Evolutionary conservation across 30 jellyfish, hydroid and myxozoan genomes (phyloP).

Genomic region (Aurelia sp.): DNA sequence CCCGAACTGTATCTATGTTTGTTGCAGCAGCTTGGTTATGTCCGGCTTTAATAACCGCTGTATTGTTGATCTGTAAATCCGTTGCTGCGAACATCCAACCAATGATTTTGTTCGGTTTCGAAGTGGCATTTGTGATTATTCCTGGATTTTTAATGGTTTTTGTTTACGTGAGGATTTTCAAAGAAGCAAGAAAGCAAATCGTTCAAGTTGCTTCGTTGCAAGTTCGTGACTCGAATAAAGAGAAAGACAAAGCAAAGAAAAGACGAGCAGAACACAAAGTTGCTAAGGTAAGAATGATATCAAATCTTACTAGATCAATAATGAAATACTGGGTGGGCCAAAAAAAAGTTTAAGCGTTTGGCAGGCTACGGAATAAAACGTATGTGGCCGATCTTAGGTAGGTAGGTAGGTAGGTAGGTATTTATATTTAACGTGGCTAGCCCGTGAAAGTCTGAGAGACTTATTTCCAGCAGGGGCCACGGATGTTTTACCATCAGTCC

Average conservation of each 20-base stretch:
- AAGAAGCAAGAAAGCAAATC: slow-evolving; percentile 68
- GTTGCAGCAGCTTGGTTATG: slow-evolving; percentile 70
- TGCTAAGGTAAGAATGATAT: slow-evolving; percentile 45
- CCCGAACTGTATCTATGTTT: slow-evolving; percentile 14
- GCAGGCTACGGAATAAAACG: too few relatives aligned
- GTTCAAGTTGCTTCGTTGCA: slow-evolving; percentile 50
- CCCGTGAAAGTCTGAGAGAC: too few relatives aligned
- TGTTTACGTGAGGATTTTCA: slow-evolving; percentile 49
- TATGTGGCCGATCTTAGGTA: too few relatives aligned
- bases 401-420: too few relatives aligned
- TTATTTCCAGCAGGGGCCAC: too few relatives aligned
- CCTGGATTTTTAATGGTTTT: slow-evolving; percentile 53
- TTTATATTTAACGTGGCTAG: too few relatives aligned
- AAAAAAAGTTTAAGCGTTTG: too few relatives aligned
- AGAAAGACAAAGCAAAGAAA: slow-evolving; percentile 24
- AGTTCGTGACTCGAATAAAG: slow-evolving; percentile 13
- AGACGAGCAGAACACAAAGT: slow-evolving; percentile 65
- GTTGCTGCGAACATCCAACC: not conserved
- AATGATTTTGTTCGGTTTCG: slow-evolving; percentile 31
- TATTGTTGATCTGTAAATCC: slow-evolving; percentile 22
- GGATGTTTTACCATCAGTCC: too few relatives aligned
- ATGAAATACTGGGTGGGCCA: too few relatives aligned
- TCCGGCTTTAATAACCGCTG: slow-evolving; percentile 41
- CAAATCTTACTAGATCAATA: not conserved
- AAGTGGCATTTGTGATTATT: slow-evolving; percentile 57